phyloP scores from a whole-genome alignment of 2,797 vertebrate genomes.

The Periophthalmus magnuspinnatus region DNA sequence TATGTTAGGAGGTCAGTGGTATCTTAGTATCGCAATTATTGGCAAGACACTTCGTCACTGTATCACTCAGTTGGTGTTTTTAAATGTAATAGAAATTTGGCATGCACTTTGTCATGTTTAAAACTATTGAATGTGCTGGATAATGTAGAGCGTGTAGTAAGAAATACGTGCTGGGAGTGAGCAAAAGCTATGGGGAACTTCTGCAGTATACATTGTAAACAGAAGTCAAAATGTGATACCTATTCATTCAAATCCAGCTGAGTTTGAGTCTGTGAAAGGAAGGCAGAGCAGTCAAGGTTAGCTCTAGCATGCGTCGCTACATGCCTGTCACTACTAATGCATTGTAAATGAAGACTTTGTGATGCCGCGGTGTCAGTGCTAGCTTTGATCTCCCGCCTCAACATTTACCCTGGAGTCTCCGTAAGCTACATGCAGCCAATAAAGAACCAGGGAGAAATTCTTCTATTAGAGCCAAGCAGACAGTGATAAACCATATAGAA shows the following conservation, averaged over 20 bases:
- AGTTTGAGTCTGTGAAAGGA: constrained; percentile 23
- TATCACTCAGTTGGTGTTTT: neutral
- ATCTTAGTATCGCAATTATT: neutral
- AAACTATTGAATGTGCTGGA: neutral
- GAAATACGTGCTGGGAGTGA: neutral
- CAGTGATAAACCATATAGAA: constrained; percentile 68
- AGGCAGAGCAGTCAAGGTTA: constrained; percentile 35
- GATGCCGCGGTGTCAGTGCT: constrained; percentile 43
- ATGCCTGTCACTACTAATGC: constrained; percentile 32
- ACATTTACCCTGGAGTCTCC: constrained; percentile 44
- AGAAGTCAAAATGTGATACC: constrained; percentile 14
- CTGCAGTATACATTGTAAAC: neutral
- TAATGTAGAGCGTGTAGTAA: neutral
- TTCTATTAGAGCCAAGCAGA: constrained; percentile 48
- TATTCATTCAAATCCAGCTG: constrained; percentile 26
- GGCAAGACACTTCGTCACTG: neutral
- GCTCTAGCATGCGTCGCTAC: constrained; percentile 7
- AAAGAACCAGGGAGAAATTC: constrained; percentile 42
- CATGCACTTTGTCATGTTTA: neutral
- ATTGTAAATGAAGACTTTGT: constrained; percentile 52
- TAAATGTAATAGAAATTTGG: neutral
- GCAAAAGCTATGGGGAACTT: neutral
- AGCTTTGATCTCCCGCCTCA: constrained; percentile 53
- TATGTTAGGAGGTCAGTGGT: too few relatives aligned
- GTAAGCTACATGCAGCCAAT: constrained; percentile 35